Percentiles rank a stretch among this genome's conserved stretches.
These are phyloP conservation scores for Trichomalopsis sarcophagae DNA, from an alignment of 1,140 invertebrate species.

Conservation along the genomic window DNA sequence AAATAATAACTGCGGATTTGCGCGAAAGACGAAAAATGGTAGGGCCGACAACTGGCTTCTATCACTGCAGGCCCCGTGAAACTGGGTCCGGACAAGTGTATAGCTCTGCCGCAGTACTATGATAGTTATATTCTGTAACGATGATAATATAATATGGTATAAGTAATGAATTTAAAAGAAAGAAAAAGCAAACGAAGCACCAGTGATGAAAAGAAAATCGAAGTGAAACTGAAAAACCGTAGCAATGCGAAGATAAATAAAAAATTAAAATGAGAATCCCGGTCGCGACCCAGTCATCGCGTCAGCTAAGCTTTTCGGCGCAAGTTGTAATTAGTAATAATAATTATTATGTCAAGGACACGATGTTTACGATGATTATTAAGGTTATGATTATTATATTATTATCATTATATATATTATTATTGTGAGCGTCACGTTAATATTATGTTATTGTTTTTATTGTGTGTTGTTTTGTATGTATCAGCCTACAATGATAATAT, in stretches of 20 bases:
- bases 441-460: conserved; percentile 76
- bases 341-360: conserved; percentile 70
- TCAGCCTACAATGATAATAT: conserved; percentile 68
- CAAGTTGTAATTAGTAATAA: conserved; percentile 71
- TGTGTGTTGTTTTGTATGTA: conserved; percentile 76
- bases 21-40: conserved; percentile 53
- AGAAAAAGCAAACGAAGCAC: conserved; percentile 40
- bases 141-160: conserved; percentile 70
- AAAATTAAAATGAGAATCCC: conserved; percentile 59
- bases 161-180: conserved; percentile 61
- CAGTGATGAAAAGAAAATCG: conserved; percentile 27
- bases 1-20: not conserved
- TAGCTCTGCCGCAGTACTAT: conserved; percentile 70
- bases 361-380: conserved; percentile 70
- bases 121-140: conserved; percentile 72
- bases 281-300: conserved; percentile 65
- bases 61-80: conserved; percentile 54
- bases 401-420: conserved; percentile 71
- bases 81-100: conserved; percentile 66
- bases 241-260: conserved; percentile 57
- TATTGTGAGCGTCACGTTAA: conserved; percentile 74
- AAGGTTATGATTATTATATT: conserved; percentile 69
- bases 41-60: conserved; percentile 55
- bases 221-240: conserved; percentile 34
- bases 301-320: conserved; percentile 63